Conservation (phyloP, 2,113 vertebrate genomes). For the Ctenodactylus gundi region DNA sequence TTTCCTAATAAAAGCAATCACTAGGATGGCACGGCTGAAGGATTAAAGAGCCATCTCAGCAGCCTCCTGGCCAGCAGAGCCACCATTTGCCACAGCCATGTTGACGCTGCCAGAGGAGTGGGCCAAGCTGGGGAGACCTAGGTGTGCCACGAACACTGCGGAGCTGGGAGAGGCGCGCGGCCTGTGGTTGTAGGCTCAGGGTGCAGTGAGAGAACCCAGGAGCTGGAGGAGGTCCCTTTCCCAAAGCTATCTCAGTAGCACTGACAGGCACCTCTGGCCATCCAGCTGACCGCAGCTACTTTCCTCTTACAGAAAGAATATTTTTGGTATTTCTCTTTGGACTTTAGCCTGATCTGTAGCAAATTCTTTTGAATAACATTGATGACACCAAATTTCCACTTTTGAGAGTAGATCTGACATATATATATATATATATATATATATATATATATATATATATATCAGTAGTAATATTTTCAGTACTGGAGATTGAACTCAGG, state of each 20-base stretch:
- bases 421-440: too few species aligned
- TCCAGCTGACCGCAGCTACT: neutral
- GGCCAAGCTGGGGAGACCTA: neutral
- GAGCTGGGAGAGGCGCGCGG: neutral
- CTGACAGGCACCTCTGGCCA: neutral
- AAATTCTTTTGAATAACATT: constrained; percentile 9
- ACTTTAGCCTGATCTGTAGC: neutral
- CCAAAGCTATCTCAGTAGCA: neutral
- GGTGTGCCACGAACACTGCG: neutral
- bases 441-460: too few species aligned
- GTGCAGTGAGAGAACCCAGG: neutral
- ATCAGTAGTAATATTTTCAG: too few species aligned
- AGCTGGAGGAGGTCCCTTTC: neutral
- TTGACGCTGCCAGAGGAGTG: neutral
- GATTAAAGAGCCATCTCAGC: constrained; percentile 72
- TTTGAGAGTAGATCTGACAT: constrained; percentile 20
- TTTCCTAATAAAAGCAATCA: constrained; percentile 83
- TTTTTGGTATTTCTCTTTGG: neutral
- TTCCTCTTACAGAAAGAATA: neutral
- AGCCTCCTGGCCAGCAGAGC: constrained; percentile 67
- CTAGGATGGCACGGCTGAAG: constrained; percentile 58
- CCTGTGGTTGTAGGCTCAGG: fast-evolving
- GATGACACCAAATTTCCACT: constrained; percentile 10
- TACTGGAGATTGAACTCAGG: too few species aligned
- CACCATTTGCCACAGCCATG: neutral